A percentile compares a stretch with the other conserved stretches of the same genome.
phyloP scores from a whole-genome alignment of 2,888 invertebrate genomes.

The Heliconius erato region DNA sequence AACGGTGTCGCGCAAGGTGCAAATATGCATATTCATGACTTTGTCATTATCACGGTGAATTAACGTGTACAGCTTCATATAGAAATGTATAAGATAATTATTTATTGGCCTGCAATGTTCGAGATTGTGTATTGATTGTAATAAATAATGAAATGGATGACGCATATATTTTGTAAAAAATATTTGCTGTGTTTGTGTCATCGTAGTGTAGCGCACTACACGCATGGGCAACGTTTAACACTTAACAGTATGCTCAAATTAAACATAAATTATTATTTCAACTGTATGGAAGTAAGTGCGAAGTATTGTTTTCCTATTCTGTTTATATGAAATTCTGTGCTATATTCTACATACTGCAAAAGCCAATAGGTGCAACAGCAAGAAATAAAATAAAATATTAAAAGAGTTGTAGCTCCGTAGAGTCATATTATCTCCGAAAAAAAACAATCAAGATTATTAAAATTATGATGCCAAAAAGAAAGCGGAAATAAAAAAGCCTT shows the following conservation, averaged over 20 bases:
- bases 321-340: too few species aligned
- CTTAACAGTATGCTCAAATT: too few species aligned
- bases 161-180: background rate
- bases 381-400: too few species aligned
- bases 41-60: conserved; percentile 60
- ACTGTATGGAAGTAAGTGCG: too few species aligned
- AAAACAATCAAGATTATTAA: background rate
- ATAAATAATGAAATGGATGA: background rate
- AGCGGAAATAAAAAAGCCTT: conserved; percentile 36
- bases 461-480: background rate
- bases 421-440: background rate
- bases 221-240: too few species aligned
- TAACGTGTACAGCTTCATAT: background rate
- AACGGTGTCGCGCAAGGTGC: conserved; percentile 52
- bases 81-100: background rate
- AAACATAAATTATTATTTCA: too few species aligned
- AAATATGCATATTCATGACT: conserved; percentile 78
- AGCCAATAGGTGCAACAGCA: too few species aligned
- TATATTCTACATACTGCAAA: background rate
- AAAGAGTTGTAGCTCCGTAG: too few species aligned
- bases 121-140: background rate
- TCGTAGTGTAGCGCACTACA: background rate
- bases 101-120: background rate
- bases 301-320: background rate
- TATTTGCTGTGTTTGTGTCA: background rate